phyloP scores from a whole-genome alignment of 2,113 vertebrate genomes.

The Poeciliopsis turrubarensis region DNA sequence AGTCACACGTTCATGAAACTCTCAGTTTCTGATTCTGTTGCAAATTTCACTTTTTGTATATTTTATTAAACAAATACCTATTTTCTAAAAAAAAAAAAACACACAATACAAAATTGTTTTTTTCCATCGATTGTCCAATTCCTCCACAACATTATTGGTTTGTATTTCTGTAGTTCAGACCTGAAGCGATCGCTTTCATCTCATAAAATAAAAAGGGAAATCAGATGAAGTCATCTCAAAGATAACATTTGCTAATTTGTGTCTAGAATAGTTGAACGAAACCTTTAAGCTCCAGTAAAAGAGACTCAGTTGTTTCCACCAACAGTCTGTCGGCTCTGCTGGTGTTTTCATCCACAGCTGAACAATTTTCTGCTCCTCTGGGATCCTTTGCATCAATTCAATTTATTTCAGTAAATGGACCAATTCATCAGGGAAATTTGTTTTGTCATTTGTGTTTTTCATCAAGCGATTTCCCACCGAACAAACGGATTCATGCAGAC shows the following conservation, averaged over 20 bases:
- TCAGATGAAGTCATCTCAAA: slow-evolving; percentile 54
- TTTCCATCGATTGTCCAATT: too few species aligned
- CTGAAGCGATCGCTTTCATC: neutral
- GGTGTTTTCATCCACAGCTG: slow-evolving; percentile 68
- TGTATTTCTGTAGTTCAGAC: too few species aligned
- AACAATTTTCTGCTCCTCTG: slow-evolving; percentile 73
- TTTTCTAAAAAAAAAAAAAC: too few species aligned
- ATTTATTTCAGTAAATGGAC: slow-evolving; percentile 79
- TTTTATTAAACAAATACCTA: too few species aligned
- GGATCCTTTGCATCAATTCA: slow-evolving; percentile 76
- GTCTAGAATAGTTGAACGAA: slow-evolving; percentile 60
- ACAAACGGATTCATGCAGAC: slow-evolving; percentile 60
- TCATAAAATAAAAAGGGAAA: slow-evolving; percentile 34
- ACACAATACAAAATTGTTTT: too few species aligned
- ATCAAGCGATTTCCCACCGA: slow-evolving; percentile 50
- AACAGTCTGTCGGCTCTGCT: slow-evolving; percentile 52
- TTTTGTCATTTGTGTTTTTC: slow-evolving; percentile 69
- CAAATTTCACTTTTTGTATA: too few species aligned
- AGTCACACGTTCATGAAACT: too few species aligned
- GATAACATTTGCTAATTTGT: slow-evolving; percentile 58
- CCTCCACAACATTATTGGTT: too few species aligned
- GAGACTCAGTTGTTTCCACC: slow-evolving; percentile 41
- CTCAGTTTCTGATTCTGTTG: too few species aligned
- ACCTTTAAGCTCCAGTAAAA: slow-evolving; percentile 28
- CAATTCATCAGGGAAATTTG: slow-evolving; percentile 76